phyloP scores from a whole-genome alignment of 53 echinoderm and acorn worm species.

The Antedon mediterranea region DNA sequence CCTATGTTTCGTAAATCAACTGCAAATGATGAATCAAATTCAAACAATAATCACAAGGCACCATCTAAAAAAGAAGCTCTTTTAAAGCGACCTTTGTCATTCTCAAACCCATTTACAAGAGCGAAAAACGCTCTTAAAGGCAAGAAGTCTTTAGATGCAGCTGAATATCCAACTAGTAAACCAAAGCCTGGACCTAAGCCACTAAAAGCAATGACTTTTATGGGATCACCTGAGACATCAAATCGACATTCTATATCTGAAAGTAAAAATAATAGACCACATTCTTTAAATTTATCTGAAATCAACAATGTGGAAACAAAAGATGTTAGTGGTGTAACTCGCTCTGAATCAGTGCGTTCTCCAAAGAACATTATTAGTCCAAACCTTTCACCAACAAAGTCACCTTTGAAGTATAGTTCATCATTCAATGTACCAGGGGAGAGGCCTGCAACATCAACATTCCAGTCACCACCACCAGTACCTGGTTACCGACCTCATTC shows the following conservation, averaged over 20 bases:
- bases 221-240: background rate
- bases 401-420: background rate
- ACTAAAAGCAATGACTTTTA: background rate
- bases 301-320: background rate
- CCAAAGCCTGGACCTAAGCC: background rate
- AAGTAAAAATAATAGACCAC: background rate
- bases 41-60: background rate
- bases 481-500: conserved; percentile 11
- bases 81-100: background rate
- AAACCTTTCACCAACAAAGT: background rate
- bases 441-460: background rate
- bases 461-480: background rate
- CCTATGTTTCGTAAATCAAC: background rate
- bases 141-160: background rate
- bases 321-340: background rate
- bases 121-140: background rate
- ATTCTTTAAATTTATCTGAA: background rate
- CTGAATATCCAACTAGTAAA: background rate
- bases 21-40: background rate
- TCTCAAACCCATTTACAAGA: background rate
- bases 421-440: background rate
- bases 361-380: background rate
- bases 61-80: background rate
- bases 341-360: background rate
- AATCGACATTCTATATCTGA: background rate